phyloP scores from a whole-genome alignment of 2,797 vertebrate species.

The Xenentodon cancila region DNA sequence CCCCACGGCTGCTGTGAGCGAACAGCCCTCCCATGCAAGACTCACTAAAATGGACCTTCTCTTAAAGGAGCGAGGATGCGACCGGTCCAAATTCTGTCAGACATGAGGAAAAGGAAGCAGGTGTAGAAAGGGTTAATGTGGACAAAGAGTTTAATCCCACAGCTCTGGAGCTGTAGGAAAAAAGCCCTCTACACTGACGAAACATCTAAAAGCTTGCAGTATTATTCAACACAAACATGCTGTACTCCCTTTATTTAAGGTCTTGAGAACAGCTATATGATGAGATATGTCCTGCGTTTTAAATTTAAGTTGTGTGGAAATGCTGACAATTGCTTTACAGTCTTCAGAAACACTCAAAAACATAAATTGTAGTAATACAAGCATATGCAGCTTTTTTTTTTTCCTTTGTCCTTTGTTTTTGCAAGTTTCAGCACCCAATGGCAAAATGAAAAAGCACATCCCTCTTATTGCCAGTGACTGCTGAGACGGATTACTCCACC shows the following conservation, averaged over 20 bases:
- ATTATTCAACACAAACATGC: not conserved
- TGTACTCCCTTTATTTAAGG: not conserved
- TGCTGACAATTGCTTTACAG: too few species aligned
- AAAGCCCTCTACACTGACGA: not conserved
- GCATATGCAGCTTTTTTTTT: not conserved
- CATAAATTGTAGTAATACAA: slow-evolving; percentile 19
- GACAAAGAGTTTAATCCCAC: slow-evolving; percentile 10
- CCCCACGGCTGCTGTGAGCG: slow-evolving; percentile 42
- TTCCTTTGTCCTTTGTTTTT: slow-evolving; percentile 7
- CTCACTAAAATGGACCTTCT: slow-evolving; percentile 84
- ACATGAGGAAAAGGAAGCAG: slow-evolving; percentile 56
- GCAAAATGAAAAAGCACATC: slow-evolving; percentile 26
- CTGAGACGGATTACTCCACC: slow-evolving; percentile 32
- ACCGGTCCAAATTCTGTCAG: slow-evolving; percentile 76
- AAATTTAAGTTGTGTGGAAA: too few species aligned
- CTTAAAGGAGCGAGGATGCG: slow-evolving; percentile 69
- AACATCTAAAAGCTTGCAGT: slow-evolving; percentile 5
- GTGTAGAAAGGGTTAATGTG: slow-evolving; percentile 52
- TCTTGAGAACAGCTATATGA: not conserved
- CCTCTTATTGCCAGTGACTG: slow-evolving; percentile 2
- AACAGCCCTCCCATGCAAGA: slow-evolving; percentile 66
- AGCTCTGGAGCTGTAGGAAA: too few species aligned
- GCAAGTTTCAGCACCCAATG: slow-evolving; percentile 16
- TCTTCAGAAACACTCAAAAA: slow-evolving; percentile 12
- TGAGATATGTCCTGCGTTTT: too few species aligned